Base-by-base conservation (phyloP, 1,140 invertebrate species). In the Mycetomoellerius zeteki region DNA sequence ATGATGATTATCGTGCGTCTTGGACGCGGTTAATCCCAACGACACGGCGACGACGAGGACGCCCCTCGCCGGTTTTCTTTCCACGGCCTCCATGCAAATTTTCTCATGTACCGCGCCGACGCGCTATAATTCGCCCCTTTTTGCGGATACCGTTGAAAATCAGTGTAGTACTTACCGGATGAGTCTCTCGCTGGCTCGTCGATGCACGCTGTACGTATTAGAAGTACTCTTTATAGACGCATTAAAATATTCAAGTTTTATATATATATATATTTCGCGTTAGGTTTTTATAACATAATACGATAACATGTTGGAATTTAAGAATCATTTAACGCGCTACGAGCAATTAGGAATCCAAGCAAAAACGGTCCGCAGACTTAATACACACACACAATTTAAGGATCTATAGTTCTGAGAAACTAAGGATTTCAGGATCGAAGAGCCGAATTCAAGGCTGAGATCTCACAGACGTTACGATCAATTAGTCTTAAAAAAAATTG, bases 1-100 rank as follows among this genome's bases (percentile, higher is more conserved):
- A 93, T 91, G 91, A 93, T 93, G 92, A 93, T 93, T 93, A 93
- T 91, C 90, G 88, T 93, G 87, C 91, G 88, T 91, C 86, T 78
- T 52, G 87, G 86, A 91, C 81, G 87, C 82, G 86, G 87, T 73
- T 87, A 87, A 87, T 87, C 64, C 65, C 64, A 56, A 85, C 85
- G 86, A 86, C 76, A 78, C 71, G 76, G 71, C 78, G 77, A 71
- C 86, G 80, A 86, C 81, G 76, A 86, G 69, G 50, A 71, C 64
- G 73, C 33, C 60, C 76, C 37, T 65, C 76, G 80, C 64, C 37
- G 65, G n/a, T n/a, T n/a, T 88, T 80, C 58, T 76, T 80, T 73
- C 77, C 67, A 76, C 86, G 71, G 73, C 58, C 81, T 75, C 62
- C 56, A 81, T 82, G 89, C 78, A 75, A 77, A 87, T 89, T 81